Evolutionary conservation across 1,140 invertebrate species (phyloP).

Genomic region (Zelostemma sp.): DNA sequence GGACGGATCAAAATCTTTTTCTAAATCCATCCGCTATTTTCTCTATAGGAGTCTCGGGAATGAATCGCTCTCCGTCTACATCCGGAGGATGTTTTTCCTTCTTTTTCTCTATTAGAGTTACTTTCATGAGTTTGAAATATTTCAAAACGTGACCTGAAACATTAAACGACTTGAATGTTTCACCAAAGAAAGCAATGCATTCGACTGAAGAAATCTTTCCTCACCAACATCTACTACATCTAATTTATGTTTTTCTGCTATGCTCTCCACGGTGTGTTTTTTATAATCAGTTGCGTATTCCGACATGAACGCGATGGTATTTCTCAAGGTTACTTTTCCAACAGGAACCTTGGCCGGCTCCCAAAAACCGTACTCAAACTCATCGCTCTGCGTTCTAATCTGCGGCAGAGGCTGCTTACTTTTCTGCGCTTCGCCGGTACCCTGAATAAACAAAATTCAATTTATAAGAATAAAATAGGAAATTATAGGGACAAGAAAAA

Average conservation of each 20-base stretch:
- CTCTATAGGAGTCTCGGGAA: background rate
- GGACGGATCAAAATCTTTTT: background rate
- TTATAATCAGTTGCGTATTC: slow-evolving; percentile 74
- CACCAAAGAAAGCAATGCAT: slow-evolving; percentile 38
- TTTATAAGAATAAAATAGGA: no score
- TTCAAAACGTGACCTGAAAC: slow-evolving; percentile 70
- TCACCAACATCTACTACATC: slow-evolving; percentile 73
- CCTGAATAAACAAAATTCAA: slow-evolving; percentile 22
- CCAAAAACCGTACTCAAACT: slow-evolving; percentile 56
- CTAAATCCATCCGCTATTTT: background rate
- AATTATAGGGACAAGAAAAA: slow-evolving; percentile 13
- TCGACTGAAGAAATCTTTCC: background rate
- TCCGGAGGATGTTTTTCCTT: slow-evolving; percentile 12
- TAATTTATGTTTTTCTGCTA: slow-evolving; percentile 78
- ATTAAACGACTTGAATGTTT: slow-evolving; percentile 27
- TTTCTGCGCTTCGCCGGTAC: slow-evolving; percentile 25
- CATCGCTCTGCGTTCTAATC: slow-evolving; percentile 55
- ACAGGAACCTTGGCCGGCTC: slow-evolving; percentile 40
- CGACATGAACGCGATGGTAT: slow-evolving; percentile 72
- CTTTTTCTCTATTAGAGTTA: slow-evolving; percentile 67
- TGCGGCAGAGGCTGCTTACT: slow-evolving; percentile 65
- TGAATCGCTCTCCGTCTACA: background rate
- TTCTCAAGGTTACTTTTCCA: slow-evolving; percentile 63
- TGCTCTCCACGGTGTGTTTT: slow-evolving; percentile 70
- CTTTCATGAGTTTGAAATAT: slow-evolving; percentile 70